phyloP scores from a whole-genome alignment of 2,113 vertebrate genomes.

The Dicentrarchus labrax region DNA sequence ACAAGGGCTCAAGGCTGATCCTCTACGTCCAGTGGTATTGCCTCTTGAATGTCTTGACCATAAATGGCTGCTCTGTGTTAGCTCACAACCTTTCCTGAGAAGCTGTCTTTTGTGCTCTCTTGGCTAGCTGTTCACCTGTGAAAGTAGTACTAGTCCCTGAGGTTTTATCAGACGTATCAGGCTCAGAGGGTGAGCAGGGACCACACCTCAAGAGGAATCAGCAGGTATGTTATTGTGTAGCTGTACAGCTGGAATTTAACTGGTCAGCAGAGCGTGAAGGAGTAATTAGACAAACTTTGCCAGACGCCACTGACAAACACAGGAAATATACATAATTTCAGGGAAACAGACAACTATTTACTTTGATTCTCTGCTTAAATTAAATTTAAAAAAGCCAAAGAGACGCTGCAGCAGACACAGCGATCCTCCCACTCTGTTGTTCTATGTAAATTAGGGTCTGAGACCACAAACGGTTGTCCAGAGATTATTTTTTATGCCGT shows the following conservation, averaged over 20 bases:
- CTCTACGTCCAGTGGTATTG: conserved; percentile 17
- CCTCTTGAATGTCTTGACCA: conserved; percentile 13
- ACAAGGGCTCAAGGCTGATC: conserved; percentile 2
- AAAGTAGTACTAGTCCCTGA: conserved; percentile 31
- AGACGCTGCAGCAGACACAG: conserved; percentile 4
- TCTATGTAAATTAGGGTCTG: conserved; percentile 15
- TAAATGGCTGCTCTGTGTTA: conserved; percentile 23
- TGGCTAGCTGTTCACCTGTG: conserved; percentile 30
- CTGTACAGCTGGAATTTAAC: not conserved
- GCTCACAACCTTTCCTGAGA: conserved; percentile 26
- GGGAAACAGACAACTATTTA: not conserved
- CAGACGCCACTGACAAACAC: not conserved
- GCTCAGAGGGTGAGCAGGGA: conserved; percentile 4
- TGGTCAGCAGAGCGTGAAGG: not conserved
- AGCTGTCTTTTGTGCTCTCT: conserved; percentile 29
- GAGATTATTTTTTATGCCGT: not conserved
- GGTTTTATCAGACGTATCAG: conserved; percentile 31
- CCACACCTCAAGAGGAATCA: not conserved
- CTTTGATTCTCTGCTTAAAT: not conserved
- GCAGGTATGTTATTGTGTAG: not conserved
- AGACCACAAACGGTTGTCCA: not conserved
- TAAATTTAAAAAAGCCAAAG: not conserved
- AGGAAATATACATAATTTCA: conserved; percentile 5
- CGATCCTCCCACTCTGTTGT: not conserved
- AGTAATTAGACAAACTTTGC: not conserved